Percentiles rank a stretch among this genome's conserved stretches.
phyloP scores from a whole-genome alignment of 1,140 invertebrate species.

The Platyura marginata region DNA sequence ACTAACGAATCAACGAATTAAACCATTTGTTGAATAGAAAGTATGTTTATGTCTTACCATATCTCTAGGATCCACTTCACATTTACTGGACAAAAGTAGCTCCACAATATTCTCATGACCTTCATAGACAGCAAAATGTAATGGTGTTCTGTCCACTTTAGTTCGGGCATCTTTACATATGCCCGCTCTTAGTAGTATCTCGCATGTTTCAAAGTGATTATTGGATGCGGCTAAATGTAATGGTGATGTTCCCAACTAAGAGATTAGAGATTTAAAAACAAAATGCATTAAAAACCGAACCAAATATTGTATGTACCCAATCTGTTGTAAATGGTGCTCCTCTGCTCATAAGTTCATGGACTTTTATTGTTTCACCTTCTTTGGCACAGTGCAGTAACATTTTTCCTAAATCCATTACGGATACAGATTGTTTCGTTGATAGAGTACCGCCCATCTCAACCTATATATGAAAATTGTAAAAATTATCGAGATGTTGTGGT shows the following conservation, averaged over 20 bases:
- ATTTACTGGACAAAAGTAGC: constrained; percentile 55
- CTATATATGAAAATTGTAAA: too few species aligned
- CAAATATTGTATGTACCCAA: constrained; percentile 62
- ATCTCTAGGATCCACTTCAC: constrained; percentile 61
- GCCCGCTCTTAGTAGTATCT: constrained; percentile 64
- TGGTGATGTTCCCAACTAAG: constrained; percentile 70
- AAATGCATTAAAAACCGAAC: not conserved
- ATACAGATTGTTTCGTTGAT: not conserved
- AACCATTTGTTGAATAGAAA: constrained; percentile 2
- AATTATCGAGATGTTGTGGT: too few species aligned
- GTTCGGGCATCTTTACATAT: constrained; percentile 74
- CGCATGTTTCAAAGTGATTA: constrained; percentile 64
- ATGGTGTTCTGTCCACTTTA: constrained; percentile 79
- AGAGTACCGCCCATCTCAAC: not conserved
- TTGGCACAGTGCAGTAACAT: constrained; percentile 57
- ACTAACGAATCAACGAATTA: constrained; percentile 25
- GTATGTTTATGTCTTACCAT: constrained; percentile 45
- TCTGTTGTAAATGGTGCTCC: constrained; percentile 85
- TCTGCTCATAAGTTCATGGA: constrained; percentile 60
- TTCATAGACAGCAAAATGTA: constrained; percentile 74
- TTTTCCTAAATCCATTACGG: constrained; percentile 56
- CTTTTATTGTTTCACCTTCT: constrained; percentile 55
- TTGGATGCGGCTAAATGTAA: constrained; percentile 71
- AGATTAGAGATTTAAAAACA: constrained; percentile 5
- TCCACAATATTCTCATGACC: constrained; percentile 62